Conservation (phyloP, 2,113 vertebrate species). For the Sialia sialis region DNA sequence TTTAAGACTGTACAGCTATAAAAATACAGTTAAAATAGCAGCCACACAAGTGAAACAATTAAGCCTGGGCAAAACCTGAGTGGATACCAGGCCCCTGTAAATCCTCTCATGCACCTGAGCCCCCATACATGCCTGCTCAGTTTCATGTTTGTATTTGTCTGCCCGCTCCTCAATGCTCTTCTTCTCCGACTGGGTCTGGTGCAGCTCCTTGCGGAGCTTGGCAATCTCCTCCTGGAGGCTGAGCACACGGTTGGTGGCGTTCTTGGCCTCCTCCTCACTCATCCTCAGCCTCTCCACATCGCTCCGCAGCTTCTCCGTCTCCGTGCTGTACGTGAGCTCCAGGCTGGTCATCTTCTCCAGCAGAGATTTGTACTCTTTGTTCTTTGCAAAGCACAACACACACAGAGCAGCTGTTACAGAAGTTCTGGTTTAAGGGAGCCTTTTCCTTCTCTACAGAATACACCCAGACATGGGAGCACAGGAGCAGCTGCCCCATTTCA, state of each 20-base stretch:
- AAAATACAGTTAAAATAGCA: neutral
- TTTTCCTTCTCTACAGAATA: neutral
- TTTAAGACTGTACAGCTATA: neutral
- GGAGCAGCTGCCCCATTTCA: neutral
- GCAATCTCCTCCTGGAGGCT: conserved; percentile 89
- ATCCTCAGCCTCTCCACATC: conserved; percentile 84
- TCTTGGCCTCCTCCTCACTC: conserved; percentile 88
- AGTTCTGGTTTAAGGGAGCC: neutral
- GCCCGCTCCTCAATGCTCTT: conserved; percentile 90
- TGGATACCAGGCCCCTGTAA: neutral
- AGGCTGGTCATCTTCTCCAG: conserved; percentile 80
- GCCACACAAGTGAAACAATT: neutral
- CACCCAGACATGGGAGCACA: neutral
- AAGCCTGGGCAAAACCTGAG: neutral
- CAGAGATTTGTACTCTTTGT: conserved; percentile 84
- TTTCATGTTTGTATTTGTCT: conserved; percentile 87
- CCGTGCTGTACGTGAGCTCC: conserved; percentile 77
- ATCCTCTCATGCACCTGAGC: neutral
- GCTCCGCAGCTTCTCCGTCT: conserved; percentile 83
- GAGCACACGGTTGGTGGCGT: conserved; percentile 78
- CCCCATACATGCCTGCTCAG: conserved; percentile 79
- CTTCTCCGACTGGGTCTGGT: conserved; percentile 86
- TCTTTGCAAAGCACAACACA: conserved; percentile 68
- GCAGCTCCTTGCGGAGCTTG: conserved; percentile 85
- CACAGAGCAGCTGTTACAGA: neutral